phyloP scores from a whole-genome alignment of 1,140 invertebrate genomes.

The Oncopodura yosiiana region DNA sequence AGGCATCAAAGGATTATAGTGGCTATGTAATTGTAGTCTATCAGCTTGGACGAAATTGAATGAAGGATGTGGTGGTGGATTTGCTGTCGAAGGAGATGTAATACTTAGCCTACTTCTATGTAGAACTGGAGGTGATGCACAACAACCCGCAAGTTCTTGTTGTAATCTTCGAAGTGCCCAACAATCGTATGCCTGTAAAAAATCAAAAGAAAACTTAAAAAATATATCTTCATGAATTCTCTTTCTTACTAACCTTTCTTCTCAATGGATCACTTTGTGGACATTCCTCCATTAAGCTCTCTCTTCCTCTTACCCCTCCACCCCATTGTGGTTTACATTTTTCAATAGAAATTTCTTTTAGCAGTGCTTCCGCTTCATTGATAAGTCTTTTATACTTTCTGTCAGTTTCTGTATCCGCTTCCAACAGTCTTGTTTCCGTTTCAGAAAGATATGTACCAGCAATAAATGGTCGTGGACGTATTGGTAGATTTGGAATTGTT shows the following conservation, averaged over 20 bases:
- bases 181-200: conserved; percentile 32
- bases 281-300: conserved; percentile 18
- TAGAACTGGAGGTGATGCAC: conserved; percentile 31
- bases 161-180: conserved; percentile 34
- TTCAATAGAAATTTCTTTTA: conserved; percentile 29
- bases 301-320: not conserved
- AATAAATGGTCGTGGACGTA: conserved; percentile 16
- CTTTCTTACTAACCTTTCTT: conserved; percentile 23
- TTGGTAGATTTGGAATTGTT: conserved; percentile 7
- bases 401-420: conserved; percentile 22
- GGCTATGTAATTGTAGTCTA: not conserved
- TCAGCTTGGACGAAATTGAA: not conserved
- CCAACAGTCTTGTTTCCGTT: conserved; percentile 29
- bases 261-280: conserved; percentile 34
- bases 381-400: conserved; percentile 31
- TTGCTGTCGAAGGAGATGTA: conserved; percentile 13
- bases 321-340: conserved; percentile 3
- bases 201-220: not conserved
- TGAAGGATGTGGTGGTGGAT: not conserved
- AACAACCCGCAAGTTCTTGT: conserved; percentile 31
- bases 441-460: conserved; percentile 27
- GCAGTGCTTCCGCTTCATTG: conserved; percentile 29
- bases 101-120: conserved; percentile 28
- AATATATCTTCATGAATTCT: not conserved
- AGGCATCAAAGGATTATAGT: not conserved